Evolutionary conservation across 2,113 vertebrate genomes (phyloP).

Genomic region (Ardeotis arabs): DNA sequence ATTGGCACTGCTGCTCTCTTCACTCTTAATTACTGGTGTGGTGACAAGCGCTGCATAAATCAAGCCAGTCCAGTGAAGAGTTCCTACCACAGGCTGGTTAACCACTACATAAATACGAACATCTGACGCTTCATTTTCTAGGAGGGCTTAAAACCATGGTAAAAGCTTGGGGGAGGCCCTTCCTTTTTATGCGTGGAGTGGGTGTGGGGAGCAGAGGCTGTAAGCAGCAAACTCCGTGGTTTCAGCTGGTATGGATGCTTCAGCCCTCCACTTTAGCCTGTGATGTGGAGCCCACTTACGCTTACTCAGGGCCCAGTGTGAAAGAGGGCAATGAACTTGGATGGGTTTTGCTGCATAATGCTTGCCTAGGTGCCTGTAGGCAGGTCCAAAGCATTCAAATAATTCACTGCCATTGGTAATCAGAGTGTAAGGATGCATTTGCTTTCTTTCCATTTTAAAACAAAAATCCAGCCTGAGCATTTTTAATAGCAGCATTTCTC

Average conservation of each 20-base stretch:
- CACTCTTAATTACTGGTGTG: not conserved
- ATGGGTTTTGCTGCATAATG: not conserved
- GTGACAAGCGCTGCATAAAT: not conserved
- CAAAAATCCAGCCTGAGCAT: not conserved
- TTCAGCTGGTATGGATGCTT: not conserved
- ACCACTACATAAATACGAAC: not conserved
- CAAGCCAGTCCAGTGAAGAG: not conserved
- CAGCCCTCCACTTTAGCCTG: rapidly evolving
- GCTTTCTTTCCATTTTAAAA: not conserved
- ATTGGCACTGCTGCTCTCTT: not conserved
- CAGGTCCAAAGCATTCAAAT: not conserved
- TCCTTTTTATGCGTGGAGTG: rapidly evolving
- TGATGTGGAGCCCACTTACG: not conserved
- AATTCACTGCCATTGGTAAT: not conserved
- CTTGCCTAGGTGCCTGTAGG: not conserved
- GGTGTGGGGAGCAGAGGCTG: not conserved
- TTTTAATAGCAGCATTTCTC: conserved; percentile 27
- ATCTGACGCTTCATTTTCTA: not conserved
- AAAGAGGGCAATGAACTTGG: not conserved
- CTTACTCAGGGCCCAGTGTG: not conserved
- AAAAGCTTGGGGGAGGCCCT: not conserved
- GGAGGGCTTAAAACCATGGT: not conserved
- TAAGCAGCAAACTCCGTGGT: not conserved
- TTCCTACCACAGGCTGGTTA: not conserved
- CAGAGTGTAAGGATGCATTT: not conserved